phyloP scores from a whole-genome alignment of 2,113 vertebrate genomes.

The Amazona vittata region DNA sequence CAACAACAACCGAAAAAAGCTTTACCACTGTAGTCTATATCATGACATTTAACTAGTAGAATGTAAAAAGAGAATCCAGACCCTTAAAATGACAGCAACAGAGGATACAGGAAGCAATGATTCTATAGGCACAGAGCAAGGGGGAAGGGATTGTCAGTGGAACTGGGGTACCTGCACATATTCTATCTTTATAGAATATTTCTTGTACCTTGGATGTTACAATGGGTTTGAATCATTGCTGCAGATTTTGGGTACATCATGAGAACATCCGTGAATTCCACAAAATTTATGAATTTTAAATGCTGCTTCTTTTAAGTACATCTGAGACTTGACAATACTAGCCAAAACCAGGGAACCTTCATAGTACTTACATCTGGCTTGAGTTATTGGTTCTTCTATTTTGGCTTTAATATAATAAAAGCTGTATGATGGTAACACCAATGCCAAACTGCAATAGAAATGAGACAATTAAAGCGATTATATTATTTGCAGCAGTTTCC shows the following conservation, averaged over 20 bases:
- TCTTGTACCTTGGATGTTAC: slow-evolving; percentile 72
- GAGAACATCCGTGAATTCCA: slow-evolving; percentile 59
- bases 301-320: not conserved
- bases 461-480: slow-evolving; percentile 61
- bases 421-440: slow-evolving; percentile 95
- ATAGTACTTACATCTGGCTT: slow-evolving; percentile 92
- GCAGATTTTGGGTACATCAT: slow-evolving; percentile 48
- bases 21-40: not conserved
- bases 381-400: slow-evolving; percentile 87
- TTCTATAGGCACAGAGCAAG: slow-evolving; percentile 75
- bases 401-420: slow-evolving; percentile 97
- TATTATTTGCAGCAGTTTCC: not conserved
- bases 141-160: slow-evolving; percentile 37
- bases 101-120: slow-evolving; percentile 80
- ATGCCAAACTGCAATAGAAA: slow-evolving; percentile 89
- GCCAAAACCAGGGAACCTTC: slow-evolving; percentile 27
- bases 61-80: slow-evolving; percentile 52
- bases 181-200: slow-evolving; percentile 81
- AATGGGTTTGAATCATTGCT: slow-evolving; percentile 81
- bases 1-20: not conserved
- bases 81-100: slow-evolving; percentile 77
- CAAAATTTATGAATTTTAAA: slow-evolving; percentile 60
- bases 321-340: not conserved
- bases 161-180: slow-evolving; percentile 72
- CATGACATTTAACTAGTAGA: not conserved